Evolutionary conservation across 2,113 vertebrate species (phyloP), one percentile per base, ranked within the genome.

Genomic region (Formicarius rufipectus): DNA sequence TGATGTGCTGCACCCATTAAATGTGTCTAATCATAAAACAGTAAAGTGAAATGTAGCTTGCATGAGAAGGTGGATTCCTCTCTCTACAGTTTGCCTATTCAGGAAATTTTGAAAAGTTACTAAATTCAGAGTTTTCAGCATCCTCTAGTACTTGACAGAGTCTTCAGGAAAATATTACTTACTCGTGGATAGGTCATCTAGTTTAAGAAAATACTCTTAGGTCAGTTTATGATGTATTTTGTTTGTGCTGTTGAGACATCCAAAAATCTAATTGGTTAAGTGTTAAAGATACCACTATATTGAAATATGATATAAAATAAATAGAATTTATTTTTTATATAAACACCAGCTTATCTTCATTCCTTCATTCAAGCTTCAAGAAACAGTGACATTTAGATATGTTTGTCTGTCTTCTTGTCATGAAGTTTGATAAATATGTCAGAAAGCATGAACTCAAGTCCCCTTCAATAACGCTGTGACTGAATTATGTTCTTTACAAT

Each of bases 111-210:
- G 27, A 27, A 31, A 62, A 76, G 17, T 39, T 69, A 37, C 23
- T 23, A 31, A 79, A 73, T 83, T 82, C 17, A 50, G 37, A 69
- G 16, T 15, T 58, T 71, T 21, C 24, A 74, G 23, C n/a, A 79
- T 50, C 16, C 10, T 60, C 7, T 90, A 27, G 33, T 62, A 39
- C 62, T 90, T 75, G 69, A 76, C 67, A 78, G 84, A 50, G 64
- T 83, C 82, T 95, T 95, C 68, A 89, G 53, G 62, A 64, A 86
- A 74, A 45, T 80, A 64, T 59, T 93, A 12, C 7, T 89, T 93
- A 56, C 68, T 84, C 74, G 22, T 63, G 67, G 55, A 62, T 74
- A 58, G 78, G 28, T 88, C 17, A 10, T 58, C 14, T 71, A 60
- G 31, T 68, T 93, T 23, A 13, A 88, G 74, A 44, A 89, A 90